Evolutionary conservation across 1,140 invertebrate species (phyloP).

Genomic region (Pollicipes pollicipes): DNA sequence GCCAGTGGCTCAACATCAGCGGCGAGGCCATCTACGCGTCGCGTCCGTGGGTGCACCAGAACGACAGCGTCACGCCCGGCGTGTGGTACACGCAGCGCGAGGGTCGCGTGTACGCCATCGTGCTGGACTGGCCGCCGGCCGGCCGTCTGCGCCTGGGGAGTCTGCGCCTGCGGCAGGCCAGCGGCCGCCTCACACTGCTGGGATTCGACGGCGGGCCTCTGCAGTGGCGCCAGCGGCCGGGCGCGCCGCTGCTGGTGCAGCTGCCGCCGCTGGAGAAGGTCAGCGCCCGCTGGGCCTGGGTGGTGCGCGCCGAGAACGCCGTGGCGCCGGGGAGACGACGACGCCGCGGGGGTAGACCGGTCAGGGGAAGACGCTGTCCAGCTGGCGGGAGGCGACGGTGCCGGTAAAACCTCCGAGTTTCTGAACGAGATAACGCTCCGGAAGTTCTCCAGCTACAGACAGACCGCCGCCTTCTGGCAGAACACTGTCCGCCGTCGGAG

Average conservation of each 20-base stretch:
- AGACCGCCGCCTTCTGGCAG: no score
- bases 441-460: no score
- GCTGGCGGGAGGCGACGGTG: no score
- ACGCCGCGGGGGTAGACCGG: no score
- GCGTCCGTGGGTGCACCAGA: slow-evolving; percentile 58
- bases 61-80: slow-evolving; percentile 49
- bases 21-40: slow-evolving; percentile 72
- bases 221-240: neutral
- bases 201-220: neutral
- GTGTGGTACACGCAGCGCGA: slow-evolving; percentile 25
- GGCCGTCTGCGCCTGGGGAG: neutral
- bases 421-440: no score
- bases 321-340: neutral
- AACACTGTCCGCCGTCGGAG: no score
- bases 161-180: neutral
- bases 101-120: neutral
- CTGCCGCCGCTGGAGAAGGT: slow-evolving; percentile 10
- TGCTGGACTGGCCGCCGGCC: neutral
- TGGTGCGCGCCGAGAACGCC: neutral
- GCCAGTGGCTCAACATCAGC: slow-evolving; percentile 61
- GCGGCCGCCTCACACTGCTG: neutral
- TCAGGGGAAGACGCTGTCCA: no score
- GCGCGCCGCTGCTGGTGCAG: slow-evolving; percentile 5
- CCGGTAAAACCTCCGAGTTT: no score
- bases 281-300: slow-evolving; percentile 12